phyloP scores from a whole-genome alignment of 2,888 invertebrate genomes.

The Isotomurus palustris region DNA sequence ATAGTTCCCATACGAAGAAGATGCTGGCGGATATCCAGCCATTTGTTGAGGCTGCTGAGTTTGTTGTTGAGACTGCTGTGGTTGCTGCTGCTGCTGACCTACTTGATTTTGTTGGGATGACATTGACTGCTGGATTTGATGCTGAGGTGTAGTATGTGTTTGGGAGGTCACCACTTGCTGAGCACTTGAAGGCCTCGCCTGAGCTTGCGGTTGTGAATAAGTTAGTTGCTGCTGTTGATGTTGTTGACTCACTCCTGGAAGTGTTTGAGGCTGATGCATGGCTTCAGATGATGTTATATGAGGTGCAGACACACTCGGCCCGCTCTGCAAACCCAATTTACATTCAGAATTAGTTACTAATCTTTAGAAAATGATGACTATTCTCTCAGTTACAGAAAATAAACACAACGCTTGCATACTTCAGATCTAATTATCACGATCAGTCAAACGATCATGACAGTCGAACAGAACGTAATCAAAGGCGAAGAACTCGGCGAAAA shows the following conservation, averaged over 20 bases:
- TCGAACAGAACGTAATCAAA: slow-evolving; percentile 8
- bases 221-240: not conserved
- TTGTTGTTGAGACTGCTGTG: slow-evolving; percentile 21
- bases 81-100: slow-evolving; percentile 19
- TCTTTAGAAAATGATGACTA: too few species aligned
- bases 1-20: not conserved
- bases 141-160: not conserved
- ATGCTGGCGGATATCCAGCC: not conserved
- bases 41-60: slow-evolving; percentile 8
- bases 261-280: too few species aligned
- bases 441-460: not conserved
- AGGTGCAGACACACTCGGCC: too few species aligned
- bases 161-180: not conserved
- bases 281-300: too few species aligned
- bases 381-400: too few species aligned
- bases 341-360: too few species aligned
- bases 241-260: too few species aligned
- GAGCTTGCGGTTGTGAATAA: not conserved
- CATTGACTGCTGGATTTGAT: slow-evolving; percentile 1
- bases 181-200: not conserved
- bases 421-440: too few species aligned
- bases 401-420: too few species aligned
- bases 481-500: not conserved
- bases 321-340: too few species aligned
- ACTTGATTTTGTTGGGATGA: not conserved